Conservation (phyloP, 2,113 vertebrate genomes). For the Candoia aspera region DNA sequence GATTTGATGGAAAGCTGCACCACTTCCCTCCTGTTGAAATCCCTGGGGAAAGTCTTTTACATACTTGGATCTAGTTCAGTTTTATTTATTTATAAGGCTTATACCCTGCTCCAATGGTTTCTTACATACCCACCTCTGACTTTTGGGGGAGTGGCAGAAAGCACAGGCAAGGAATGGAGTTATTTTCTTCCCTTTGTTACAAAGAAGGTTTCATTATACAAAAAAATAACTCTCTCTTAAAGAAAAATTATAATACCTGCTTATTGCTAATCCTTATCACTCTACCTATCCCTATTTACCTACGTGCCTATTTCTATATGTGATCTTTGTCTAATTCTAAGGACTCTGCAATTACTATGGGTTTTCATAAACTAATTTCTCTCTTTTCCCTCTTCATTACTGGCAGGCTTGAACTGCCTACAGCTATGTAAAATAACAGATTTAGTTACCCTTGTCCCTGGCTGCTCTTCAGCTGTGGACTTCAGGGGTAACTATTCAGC, state of each 20-base stretch:
- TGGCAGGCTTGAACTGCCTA: neutral
- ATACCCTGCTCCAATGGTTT: neutral
- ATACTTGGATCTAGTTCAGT: neutral
- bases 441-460: neutral
- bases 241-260: neutral
- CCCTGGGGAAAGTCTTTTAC: neutral
- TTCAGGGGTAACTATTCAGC: neutral
- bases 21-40: neutral
- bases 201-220: neutral
- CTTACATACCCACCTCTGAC: neutral
- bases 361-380: neutral
- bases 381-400: neutral
- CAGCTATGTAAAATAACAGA: neutral
- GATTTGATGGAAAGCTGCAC: neutral
- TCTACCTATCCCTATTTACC: neutral
- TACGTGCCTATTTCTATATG: neutral
- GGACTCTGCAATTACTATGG: neutral
- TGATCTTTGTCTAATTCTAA: neutral
- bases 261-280: neutral
- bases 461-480: neutral
- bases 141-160: neutral
- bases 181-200: neutral
- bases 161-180: neutral
- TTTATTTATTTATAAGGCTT: neutral
- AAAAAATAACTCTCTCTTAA: neutral